These are phyloP conservation scores for Potamarius usumacintae DNA, from an alignment of 2,113 vertebrate species.

Conservation along the genomic window DNA sequence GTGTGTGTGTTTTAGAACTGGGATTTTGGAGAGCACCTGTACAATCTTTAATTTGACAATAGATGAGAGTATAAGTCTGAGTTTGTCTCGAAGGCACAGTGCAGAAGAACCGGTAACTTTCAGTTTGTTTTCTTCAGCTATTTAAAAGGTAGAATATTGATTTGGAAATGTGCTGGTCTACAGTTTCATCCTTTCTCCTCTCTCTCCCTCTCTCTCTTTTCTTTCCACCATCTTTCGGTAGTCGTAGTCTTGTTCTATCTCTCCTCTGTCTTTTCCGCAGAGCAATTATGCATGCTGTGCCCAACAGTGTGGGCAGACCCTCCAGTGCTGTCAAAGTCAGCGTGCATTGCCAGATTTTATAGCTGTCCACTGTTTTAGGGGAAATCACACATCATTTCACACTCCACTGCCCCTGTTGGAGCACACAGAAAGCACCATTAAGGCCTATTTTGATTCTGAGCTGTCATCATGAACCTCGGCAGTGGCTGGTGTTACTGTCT, in stretches of 20 bases:
- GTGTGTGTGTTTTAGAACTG: not conserved
- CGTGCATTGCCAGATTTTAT: not conserved
- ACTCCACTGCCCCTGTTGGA: not conserved
- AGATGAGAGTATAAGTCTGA: not conserved
- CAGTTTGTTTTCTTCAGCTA: not conserved
- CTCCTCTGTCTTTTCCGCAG: not conserved
- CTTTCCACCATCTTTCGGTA: not conserved
- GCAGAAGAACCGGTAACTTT: not conserved
- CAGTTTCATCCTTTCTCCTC: not conserved
- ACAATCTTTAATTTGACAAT: not conserved
- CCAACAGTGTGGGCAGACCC: not conserved
- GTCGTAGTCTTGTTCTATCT: not conserved
- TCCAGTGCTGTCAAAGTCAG: constrained; percentile 2
- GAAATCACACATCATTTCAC: constrained; percentile 34
- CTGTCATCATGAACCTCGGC: not conserved
- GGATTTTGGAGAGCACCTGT: constrained; percentile 3
- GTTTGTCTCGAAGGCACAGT: not conserved
- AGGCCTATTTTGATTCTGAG: not conserved
- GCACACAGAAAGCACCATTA: not conserved
- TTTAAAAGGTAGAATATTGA: not conserved
- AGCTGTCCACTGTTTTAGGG: not conserved
- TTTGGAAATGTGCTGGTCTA: not conserved
- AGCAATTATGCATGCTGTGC: not conserved
- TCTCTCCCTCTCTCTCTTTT: not conserved
- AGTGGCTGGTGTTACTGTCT: too few species aligned